Percentiles rank a stretch among this genome's conserved stretches.
phyloP scores from a whole-genome alignment of 2,888 invertebrate species.

The Argynnis bischoffii region DNA sequence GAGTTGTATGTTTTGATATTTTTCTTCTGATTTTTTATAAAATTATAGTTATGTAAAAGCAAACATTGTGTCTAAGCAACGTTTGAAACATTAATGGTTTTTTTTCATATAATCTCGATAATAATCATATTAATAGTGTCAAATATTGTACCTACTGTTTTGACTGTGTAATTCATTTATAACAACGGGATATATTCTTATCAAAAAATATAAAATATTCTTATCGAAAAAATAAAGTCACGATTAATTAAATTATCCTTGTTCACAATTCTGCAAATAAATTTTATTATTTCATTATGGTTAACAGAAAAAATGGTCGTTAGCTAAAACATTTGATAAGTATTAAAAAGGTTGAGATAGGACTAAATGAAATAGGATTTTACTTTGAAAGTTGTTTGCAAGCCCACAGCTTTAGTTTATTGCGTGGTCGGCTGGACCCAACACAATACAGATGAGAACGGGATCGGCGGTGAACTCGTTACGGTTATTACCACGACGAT shows the following conservation, averaged over 20 bases:
- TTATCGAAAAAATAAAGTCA: background rate
- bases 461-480: slow-evolving; percentile 63
- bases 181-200: too few relatives aligned
- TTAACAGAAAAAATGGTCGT: background rate
- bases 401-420: slow-evolving; percentile 46
- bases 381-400: slow-evolving; percentile 40
- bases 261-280: background rate
- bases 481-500: slow-evolving; percentile 70
- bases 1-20: too few relatives aligned
- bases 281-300: background rate
- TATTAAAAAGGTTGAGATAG: slow-evolving; percentile 18
- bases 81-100: too few relatives aligned
- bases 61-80: too few relatives aligned
- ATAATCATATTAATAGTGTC: too few relatives aligned
- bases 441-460: slow-evolving; percentile 67
- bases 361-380: slow-evolving; percentile 40
- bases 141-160: too few relatives aligned
- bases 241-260: background rate
- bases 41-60: too few relatives aligned
- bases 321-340: slow-evolving; percentile 6
- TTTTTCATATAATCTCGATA: too few relatives aligned
- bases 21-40: too few relatives aligned
- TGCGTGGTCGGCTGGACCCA: slow-evolving; percentile 52
- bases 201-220: too few relatives aligned
- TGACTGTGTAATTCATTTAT: too few relatives aligned